A percentile compares a stretch with the other conserved stretches of the same genome.
These are phyloP conservation scores for Erannis defoliaria DNA, from an alignment of 2,888 invertebrate species.

Conservation along the genomic window DNA sequence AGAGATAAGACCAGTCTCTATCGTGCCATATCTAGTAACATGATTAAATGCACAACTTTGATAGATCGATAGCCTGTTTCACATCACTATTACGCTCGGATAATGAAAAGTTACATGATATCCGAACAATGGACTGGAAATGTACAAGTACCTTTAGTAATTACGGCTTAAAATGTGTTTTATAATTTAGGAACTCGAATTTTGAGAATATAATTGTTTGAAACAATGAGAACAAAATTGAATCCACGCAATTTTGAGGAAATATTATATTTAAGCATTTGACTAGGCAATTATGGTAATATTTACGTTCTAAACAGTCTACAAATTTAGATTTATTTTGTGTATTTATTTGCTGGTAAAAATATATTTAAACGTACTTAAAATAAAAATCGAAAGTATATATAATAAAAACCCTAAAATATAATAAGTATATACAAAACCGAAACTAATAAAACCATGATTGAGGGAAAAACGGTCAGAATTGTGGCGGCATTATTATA, in stretches of 20 bases:
- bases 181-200: constrained; percentile 18
- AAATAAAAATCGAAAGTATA: no score
- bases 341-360: no score
- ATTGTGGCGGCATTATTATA: no score
- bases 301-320: no score
- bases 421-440: no score
- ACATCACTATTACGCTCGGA: constrained; percentile 53
- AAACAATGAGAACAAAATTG: constrained; percentile 23
- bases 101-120: constrained; percentile 38
- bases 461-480: no score
- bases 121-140: constrained; percentile 30
- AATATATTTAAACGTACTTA: no score
- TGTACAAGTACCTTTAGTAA: constrained; percentile 34
- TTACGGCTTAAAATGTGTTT: constrained; percentile 29
- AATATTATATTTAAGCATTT: not conserved
- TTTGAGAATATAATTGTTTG: constrained; percentile 31
- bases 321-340: no score
- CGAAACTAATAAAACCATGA: no score
- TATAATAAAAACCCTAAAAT: no score
- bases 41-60: constrained; percentile 40
- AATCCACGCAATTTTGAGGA: not conserved
- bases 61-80: constrained; percentile 42
- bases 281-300: not conserved
- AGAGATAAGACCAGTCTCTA: constrained; percentile 33
- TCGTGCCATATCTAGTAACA: constrained; percentile 31